Conservation (phyloP, 2,113 vertebrate genomes). For the Procavia capensis region DNA sequence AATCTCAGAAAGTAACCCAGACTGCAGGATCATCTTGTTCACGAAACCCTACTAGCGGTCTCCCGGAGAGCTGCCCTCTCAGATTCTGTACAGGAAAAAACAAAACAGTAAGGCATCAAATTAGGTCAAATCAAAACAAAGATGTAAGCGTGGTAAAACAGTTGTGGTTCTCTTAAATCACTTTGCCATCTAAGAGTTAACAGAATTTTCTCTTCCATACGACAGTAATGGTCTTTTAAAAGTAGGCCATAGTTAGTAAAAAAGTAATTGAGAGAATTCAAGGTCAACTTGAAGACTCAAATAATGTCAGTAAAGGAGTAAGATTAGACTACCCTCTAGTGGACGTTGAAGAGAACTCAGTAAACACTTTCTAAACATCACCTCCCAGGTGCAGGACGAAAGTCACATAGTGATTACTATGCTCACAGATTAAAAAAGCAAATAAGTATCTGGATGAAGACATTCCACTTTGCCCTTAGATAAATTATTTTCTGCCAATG, state of each 20-base stretch:
- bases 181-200: constrained; percentile 21
- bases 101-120: neutral
- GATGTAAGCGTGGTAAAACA: neutral
- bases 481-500: neutral
- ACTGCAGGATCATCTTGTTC: neutral
- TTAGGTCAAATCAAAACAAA: constrained; percentile 30
- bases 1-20: constrained; percentile 17
- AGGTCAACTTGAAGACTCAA: too few relatives aligned
- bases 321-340: constrained; percentile 86
- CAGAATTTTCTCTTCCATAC: constrained; percentile 39
- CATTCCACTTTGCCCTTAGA: neutral
- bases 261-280: neutral
- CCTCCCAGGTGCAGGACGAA: neutral
- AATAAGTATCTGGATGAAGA: neutral
- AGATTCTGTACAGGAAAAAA: neutral
- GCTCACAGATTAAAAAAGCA: neutral
- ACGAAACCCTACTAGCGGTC: neutral
- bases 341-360: constrained; percentile 74
- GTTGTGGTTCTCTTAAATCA: neutral
- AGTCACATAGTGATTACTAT: neutral
- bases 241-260: constrained; percentile 51
- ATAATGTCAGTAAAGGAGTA: constrained; percentile 19
- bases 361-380: neutral
- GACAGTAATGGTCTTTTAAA: constrained; percentile 25
- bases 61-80: neutral